A percentile compares a stretch with the other conserved stretches of the same genome.
Conservation (phyloP, 2,797 vertebrate species). For the Poeciliopsis infans region DNA sequence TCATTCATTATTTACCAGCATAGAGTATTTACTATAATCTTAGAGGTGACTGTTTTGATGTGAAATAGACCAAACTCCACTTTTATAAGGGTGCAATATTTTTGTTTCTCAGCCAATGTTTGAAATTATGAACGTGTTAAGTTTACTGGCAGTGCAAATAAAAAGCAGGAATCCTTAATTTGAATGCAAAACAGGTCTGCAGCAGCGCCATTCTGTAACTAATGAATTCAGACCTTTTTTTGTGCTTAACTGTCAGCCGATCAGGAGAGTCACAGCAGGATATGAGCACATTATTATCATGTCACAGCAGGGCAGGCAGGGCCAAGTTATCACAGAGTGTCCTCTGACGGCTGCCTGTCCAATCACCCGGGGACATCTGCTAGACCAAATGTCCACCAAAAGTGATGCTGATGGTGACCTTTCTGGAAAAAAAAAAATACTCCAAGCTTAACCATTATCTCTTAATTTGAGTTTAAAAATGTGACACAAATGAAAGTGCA, state of each 20-base stretch:
- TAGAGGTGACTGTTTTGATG: constrained; percentile 27
- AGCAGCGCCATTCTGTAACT: constrained; percentile 47
- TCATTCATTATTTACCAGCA: constrained; percentile 70
- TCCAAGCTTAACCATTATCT: neutral
- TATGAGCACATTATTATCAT: constrained; percentile 74
- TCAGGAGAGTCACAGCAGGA: constrained; percentile 79
- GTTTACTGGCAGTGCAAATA: constrained; percentile 31
- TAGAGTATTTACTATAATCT: constrained; percentile 63
- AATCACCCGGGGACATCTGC: constrained; percentile 71
- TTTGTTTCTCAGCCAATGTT: constrained; percentile 18
- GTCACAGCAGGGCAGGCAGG: constrained; percentile 67
- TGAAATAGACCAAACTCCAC: constrained; percentile 28
- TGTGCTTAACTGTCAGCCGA: constrained; percentile 73
- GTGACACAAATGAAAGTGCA: neutral
- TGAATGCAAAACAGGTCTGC: constrained; percentile 47
- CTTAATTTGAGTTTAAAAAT: neutral
- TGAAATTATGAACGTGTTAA: constrained; percentile 38
- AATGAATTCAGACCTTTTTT: constrained; percentile 76
- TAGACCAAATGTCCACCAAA: constrained; percentile 48
- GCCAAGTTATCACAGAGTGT: constrained; percentile 68
- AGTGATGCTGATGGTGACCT: constrained; percentile 29
- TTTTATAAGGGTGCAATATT: constrained; percentile 18
- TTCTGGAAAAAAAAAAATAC: neutral
- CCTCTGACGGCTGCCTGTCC: constrained; percentile 68
- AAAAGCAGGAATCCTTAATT: constrained; percentile 25